Base-by-base conservation (phyloP, 2,888 invertebrate genomes). In the Trichogramma dendrolimi region DNA sequence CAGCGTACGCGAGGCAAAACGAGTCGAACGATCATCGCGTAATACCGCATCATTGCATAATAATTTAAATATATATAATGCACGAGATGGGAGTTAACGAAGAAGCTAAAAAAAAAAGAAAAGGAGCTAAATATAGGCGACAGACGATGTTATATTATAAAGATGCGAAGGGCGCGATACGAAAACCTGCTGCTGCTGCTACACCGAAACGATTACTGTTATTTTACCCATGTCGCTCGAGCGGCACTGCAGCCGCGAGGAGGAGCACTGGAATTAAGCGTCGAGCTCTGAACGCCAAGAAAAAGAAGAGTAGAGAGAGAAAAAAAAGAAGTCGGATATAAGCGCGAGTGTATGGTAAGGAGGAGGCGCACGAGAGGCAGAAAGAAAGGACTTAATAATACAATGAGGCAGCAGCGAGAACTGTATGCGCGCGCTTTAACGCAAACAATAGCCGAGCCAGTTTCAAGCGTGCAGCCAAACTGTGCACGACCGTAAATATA, bases 101-200 rank as follows among this genome's bases (percentile, higher is more conserved):
- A 27, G 27, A 27, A 27, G 27, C 2, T 27, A 14, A 14, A 27
- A 27, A 27, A 27, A 27, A 27, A 27, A 27, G 2, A 2, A 14
- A 14, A 27, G 27, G 27, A 27, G 27, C 27, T 27, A 27, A 27
- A 27, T 27, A 27, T 27, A 27, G 57, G 61, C 52, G 46, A 51
- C 42, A 44, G 48, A 47, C 55, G 54, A 55, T 49, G 49, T 6
- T 14, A 11, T 44, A 51, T 55, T n/a, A 4, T 54, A n/a, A 41
- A 14, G 61, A 56, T 55, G 52, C 57, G 61, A 61, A 55, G 57
- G 38, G 11, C 50, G 27, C 57, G 58, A 66, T 49, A 58, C 48
- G 54, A 61, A 58, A 49, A 11, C n/a, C 63, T n/a, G 57, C 52
- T 49, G 47, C 49, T 53, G 47, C 27, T 27, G 27, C 27, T 27